Evolutionary conservation across 2,113 vertebrate species (phyloP), one percentile per base, ranked within the genome.

Genomic region (Bubo bubo): DNA sequence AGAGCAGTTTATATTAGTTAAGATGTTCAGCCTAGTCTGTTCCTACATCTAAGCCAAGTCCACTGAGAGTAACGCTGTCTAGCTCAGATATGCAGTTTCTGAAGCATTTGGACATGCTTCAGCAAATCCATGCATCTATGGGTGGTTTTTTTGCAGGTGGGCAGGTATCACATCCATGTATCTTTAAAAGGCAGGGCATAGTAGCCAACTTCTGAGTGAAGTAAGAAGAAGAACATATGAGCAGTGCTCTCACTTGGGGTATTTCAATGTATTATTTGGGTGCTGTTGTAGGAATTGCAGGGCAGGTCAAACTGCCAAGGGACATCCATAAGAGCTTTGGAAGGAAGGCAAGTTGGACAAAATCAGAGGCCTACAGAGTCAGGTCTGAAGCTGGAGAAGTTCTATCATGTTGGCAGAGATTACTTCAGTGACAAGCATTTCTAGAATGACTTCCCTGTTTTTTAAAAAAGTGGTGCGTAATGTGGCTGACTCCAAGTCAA

Each of bases 391-490:
- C 13, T 52, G 27, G 9, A 28, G 37, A 47, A 63, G 63, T 1
- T 1, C 55, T 37, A 0, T 50, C 0, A 0, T 47, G 26, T 45
- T 23, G 30, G 5, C 49, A 41, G 59, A 56, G 49, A 73, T 77
- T 45, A 39, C 34, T 73, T 62, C 35, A 45, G 35, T 39, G n/a
- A 7, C 59, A 68, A 58, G 18, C 20, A 45, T 6, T 56, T 24
- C 43, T 74, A 35, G 53, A 84, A 30, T 0, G 0, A 70, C 43
- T 74, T 72, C 7, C 17, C 20, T 43, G 6, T 12, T 39, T 63
- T 79, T 28, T 2, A 32, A 37, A 77, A 84, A 68, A 56, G 3
- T 22, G 34, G 21, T 86, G 55, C 22, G 55, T 84, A 35, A 49
- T 15, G 8, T 49, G 60, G 9, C 56, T 63, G 37, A 18, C 50